These are phyloP conservation scores for Scaptomyza pallida DNA, from an alignment of 1,140 invertebrate genomes.

Conservation along the genomic window DNA sequence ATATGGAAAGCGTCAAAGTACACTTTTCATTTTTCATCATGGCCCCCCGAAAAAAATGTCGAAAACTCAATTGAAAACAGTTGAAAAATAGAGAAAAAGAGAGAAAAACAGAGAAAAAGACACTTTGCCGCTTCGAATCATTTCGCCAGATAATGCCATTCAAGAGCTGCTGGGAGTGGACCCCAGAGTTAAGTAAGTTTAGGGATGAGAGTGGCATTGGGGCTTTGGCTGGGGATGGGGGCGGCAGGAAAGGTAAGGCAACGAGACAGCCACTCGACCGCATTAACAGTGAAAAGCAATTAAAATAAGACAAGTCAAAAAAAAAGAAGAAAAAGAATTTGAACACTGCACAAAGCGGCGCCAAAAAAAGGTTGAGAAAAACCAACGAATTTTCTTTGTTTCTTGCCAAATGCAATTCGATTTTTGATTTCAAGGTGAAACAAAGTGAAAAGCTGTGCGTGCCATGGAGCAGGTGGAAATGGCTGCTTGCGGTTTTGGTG, in stretches of 20 bases:
- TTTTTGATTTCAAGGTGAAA: constrained; percentile 12
- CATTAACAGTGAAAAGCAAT: constrained; percentile 74
- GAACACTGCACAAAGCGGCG: background rate
- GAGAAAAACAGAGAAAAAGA: constrained; percentile 1
- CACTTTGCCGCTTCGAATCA: background rate
- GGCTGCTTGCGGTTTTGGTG: constrained; percentile 4
- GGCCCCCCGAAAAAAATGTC: constrained; percentile 13
- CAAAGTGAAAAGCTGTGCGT: background rate
- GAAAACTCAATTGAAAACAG: constrained; percentile 31
- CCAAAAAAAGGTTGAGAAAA: background rate
- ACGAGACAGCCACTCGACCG: constrained; percentile 46
- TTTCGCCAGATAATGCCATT: constrained; percentile 30
- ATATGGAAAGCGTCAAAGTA: constrained; percentile 17
- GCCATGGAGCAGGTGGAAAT: constrained; percentile 1
- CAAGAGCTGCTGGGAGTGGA: background rate
- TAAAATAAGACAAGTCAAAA: constrained; percentile 62
- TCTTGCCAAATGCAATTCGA: constrained; percentile 13
- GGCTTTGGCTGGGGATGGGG: no score
- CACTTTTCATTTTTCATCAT: constrained; percentile 44
- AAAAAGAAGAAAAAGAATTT: constrained; percentile 9
- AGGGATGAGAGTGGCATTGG: background rate
- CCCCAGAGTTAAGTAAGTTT: background rate
- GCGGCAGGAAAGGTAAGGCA: background rate
- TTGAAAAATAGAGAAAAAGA: background rate
- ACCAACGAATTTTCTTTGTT: constrained; percentile 1